A percentile compares a stretch with the other conserved stretches of the same genome.
Evolutionary conservation across 1,140 invertebrate species (phyloP).

Genomic region (Ruditapes philippinarum): DNA sequence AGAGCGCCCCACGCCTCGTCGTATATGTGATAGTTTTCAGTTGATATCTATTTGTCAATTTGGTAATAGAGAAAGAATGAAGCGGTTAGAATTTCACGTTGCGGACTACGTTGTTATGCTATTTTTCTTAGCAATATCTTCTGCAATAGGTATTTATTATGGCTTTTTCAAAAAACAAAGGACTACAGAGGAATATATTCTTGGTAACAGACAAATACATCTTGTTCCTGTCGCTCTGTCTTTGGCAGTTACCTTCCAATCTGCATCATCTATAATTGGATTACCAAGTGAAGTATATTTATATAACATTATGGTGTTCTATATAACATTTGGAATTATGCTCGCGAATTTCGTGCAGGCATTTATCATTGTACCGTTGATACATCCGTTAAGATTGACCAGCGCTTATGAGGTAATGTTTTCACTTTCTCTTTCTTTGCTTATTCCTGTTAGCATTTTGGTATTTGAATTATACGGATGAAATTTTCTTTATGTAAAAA

Average conservation of each 20-base stretch:
- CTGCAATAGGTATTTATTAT: too few species aligned
- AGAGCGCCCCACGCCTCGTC: too few species aligned
- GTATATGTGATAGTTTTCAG: too few species aligned
- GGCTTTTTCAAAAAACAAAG: conserved; percentile 93
- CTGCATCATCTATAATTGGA: conserved; percentile 95
- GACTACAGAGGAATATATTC: conserved; percentile 92
- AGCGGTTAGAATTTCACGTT: conserved; percentile 20
- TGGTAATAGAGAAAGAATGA: too few species aligned
- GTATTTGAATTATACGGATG: too few species aligned
- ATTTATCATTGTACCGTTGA: conserved; percentile 79
- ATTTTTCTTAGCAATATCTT: conserved; percentile 76
- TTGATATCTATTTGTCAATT: too few species aligned
- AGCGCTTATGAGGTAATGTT: conserved; percentile 87
- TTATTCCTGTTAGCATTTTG: too few species aligned
- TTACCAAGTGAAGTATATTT: conserved; percentile 95
- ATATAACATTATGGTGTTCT: too few species aligned
- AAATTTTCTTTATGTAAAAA: too few species aligned
- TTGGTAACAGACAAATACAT: conserved; percentile 92
- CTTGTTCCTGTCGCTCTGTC: conserved; percentile 86
- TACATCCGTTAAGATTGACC: conserved; percentile 81
- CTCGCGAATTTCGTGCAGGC: conserved; percentile 74
- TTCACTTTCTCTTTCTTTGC: too few species aligned
- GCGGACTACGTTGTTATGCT: conserved; percentile 69
- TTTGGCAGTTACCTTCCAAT: conserved; percentile 92
- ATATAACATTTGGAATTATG: conserved; percentile 66